These are phyloP conservation scores for Stegodyphus mimosarum DNA, from an alignment of 1,140 invertebrate species.

Conservation along the genomic window DNA sequence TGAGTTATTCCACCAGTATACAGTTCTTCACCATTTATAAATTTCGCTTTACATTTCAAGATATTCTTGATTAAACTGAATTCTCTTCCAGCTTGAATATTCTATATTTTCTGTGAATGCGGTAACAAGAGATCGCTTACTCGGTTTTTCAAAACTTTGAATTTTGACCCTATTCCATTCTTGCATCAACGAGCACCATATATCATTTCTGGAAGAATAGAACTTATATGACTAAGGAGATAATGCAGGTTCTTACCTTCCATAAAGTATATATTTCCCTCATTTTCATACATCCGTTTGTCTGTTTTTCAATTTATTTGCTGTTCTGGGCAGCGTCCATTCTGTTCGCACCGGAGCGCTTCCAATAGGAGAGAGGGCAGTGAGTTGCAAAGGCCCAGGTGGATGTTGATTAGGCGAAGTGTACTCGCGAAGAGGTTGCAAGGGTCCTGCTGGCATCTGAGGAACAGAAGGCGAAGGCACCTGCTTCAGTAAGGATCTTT, in stretches of 20 bases:
- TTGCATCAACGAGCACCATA: neutral
- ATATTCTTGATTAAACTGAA: neutral
- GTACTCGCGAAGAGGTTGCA: constrained; percentile 37
- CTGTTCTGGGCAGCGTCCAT: constrained; percentile 43
- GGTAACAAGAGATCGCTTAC: neutral
- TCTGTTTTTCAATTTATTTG: constrained; percentile 51
- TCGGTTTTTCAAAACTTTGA: neutral
- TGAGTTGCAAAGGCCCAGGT: constrained; percentile 3
- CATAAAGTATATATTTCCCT: neutral
- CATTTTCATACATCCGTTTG: constrained; percentile 44
- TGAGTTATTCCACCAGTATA: too few relatives aligned
- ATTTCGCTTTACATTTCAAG: too few relatives aligned
- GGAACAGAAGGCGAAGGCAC: constrained; percentile 58
- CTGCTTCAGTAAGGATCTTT: constrained; percentile 40
- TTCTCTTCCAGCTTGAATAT: neutral
- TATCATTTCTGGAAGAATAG: neutral
- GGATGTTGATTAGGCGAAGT: constrained; percentile 22
- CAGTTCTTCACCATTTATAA: too few relatives aligned
- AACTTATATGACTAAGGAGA: neutral
- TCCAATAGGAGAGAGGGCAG: neutral
- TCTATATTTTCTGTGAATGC: neutral
- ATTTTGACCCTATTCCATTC: neutral
- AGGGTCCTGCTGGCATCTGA: constrained; percentile 41
- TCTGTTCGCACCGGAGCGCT: constrained; percentile 25
- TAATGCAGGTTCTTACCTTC: neutral